phyloP scores from a whole-genome alignment of 1,140 invertebrate genomes.

The Drosophila saltans region DNA sequence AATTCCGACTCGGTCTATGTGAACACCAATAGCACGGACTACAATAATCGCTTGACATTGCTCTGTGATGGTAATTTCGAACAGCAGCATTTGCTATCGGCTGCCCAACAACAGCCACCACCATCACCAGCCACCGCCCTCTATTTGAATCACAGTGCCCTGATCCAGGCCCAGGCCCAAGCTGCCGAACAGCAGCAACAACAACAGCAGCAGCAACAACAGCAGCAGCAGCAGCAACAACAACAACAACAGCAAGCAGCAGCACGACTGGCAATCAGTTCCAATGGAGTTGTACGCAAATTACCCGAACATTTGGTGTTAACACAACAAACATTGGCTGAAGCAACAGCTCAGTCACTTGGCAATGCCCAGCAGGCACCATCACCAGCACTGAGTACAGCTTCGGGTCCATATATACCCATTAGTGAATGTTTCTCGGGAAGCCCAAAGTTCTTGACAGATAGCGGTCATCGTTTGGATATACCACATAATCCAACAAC shows the following conservation, averaged over 20 bases:
- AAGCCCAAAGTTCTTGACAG: conserved; percentile 83
- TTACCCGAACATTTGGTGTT: conserved; percentile 79
- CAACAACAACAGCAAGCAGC: conserved; percentile 25
- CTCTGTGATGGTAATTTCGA: conserved; percentile 70
- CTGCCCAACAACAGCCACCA: conserved; percentile 66
- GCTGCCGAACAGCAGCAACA: conserved; percentile 20
- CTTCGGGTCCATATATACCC: conserved; percentile 90
- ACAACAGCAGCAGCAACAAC: conserved; percentile 9
- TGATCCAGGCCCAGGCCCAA: conserved; percentile 64
- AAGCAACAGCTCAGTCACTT: conserved; percentile 36
- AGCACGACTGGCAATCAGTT: conserved; percentile 61
- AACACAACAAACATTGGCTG: conserved; percentile 58
- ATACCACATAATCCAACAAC: conserved; percentile 67
- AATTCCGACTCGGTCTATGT: conserved; percentile 75
- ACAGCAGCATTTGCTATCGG: conserved; percentile 65
- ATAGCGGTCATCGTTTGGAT: conserved; percentile 23
- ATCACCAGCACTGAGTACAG: conserved; percentile 86
- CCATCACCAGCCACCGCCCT: conserved; percentile 69
- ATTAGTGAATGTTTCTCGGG: conserved; percentile 96
- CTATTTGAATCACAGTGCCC: conserved; percentile 72
- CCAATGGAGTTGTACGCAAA: conserved; percentile 75
- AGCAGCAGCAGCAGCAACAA: conserved; percentile 31
- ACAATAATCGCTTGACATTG: conserved; percentile 71
- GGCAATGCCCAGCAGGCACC: conserved; percentile 78
- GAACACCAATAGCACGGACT: conserved; percentile 64